Conservation (phyloP, 2,888 invertebrate genomes). For the Heliconius hortense region DNA sequence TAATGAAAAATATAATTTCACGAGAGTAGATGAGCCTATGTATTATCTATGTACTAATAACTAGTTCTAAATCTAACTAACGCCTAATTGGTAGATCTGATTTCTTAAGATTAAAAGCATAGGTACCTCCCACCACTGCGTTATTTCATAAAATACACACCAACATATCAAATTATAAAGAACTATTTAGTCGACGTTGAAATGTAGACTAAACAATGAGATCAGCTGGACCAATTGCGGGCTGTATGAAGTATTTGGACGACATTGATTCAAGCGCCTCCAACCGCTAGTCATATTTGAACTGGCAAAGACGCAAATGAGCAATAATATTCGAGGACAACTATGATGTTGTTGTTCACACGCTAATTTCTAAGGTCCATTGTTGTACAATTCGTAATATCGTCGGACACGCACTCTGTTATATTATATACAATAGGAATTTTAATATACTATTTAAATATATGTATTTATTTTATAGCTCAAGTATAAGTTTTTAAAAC, state of each 20-base stretch:
- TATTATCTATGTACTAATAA: too few species aligned
- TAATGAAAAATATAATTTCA: too few species aligned
- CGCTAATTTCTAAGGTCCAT: slow-evolving; percentile 25
- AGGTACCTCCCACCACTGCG: neutral
- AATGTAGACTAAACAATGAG: slow-evolving; percentile 80
- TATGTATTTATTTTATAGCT: neutral
- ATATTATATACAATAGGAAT: neutral
- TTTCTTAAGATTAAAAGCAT: neutral
- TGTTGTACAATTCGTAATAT: slow-evolving; percentile 22
- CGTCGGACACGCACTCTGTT: neutral
- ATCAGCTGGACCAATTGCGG: slow-evolving; percentile 61
- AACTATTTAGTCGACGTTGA: slow-evolving; percentile 58
- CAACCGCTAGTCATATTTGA: slow-evolving; percentile 42
- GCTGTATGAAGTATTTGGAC: slow-evolving; percentile 53
- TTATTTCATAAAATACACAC: slow-evolving; percentile 14
- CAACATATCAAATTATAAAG: slow-evolving; percentile 40
- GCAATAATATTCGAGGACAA: slow-evolving; percentile 29
- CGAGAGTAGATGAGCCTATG: neutral
- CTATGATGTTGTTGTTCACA: slow-evolving; percentile 19
- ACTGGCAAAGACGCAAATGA: slow-evolving; percentile 32
- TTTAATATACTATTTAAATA: neutral
- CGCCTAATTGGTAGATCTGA: neutral
- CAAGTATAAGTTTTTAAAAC: neutral
- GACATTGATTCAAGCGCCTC: slow-evolving; percentile 57
- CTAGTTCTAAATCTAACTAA: neutral